phyloP scores from a whole-genome alignment of 1,140 invertebrate species.

The Ceratitis capitata region DNA sequence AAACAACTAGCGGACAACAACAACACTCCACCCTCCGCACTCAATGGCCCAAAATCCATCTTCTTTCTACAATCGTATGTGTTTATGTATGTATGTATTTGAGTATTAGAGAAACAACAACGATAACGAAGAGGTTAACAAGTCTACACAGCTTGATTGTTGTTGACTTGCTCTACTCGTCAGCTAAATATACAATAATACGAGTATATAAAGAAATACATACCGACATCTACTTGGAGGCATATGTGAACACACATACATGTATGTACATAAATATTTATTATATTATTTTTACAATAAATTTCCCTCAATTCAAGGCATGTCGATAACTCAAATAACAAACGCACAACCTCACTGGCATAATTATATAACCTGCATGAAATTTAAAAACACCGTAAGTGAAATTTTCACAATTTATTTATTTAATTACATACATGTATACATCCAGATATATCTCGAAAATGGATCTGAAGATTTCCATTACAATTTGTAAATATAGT shows the following conservation, averaged over 20 bases:
- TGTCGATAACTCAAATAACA: conserved; percentile 24
- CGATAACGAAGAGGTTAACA: background rate
- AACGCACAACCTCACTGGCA: background rate
- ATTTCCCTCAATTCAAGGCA: background rate
- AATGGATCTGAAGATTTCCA: too few relatives aligned
- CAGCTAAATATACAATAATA: background rate
- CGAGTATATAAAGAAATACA: too few relatives aligned
- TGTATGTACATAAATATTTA: background rate
- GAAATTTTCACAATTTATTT: too few relatives aligned
- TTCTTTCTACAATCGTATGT: too few relatives aligned
- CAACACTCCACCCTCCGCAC: too few relatives aligned
- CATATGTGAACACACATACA: too few relatives aligned
- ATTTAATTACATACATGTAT: background rate
- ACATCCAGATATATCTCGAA: too few relatives aligned
- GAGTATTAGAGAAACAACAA: background rate
- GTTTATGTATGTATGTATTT: background rate
- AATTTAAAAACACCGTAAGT: too few relatives aligned
- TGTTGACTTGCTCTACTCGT: background rate
- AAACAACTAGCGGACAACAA: too few relatives aligned
- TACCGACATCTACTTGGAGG: too few relatives aligned
- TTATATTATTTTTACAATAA: background rate
- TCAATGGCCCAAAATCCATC: too few relatives aligned
- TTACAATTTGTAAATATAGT: too few relatives aligned
- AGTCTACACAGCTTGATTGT: background rate
- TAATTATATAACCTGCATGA: background rate